Evolutionary conservation across 2,113 vertebrate species (phyloP).

Genomic region (Crotalus horridus): DNA sequence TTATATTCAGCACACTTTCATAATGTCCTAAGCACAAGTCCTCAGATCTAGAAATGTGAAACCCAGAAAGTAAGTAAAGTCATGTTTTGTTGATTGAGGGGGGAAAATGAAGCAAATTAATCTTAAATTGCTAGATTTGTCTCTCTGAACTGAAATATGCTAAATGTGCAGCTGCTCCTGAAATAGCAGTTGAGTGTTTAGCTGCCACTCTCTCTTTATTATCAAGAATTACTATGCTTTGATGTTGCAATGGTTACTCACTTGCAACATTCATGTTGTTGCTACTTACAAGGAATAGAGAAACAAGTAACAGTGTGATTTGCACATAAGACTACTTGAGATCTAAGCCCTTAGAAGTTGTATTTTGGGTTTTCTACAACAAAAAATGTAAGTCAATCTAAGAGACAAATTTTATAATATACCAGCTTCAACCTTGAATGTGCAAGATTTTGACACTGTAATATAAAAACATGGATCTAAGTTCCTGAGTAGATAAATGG

Average conservation of each 20-base stretch:
- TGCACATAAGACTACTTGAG: background rate
- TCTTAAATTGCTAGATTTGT: background rate
- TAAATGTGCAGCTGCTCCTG: background rate
- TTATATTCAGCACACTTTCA: background rate
- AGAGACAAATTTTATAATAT: slow-evolving; percentile 40
- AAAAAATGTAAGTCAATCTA: slow-evolving; percentile 2
- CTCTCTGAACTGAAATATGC: background rate
- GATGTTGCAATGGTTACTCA: background rate
- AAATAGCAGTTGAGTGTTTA: background rate
- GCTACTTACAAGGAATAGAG: background rate
- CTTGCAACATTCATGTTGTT: background rate
- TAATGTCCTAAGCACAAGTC: background rate
- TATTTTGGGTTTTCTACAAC: slow-evolving; percentile 7
- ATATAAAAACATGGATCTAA: background rate
- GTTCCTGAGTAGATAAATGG: background rate
- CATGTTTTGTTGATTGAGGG: background rate
- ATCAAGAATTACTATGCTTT: background rate
- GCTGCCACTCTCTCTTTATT: background rate
- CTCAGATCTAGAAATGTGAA: background rate
- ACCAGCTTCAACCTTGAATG: background rate
- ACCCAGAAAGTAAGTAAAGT: background rate
- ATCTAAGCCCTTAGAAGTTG: background rate
- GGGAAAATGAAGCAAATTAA: background rate
- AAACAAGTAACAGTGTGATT: background rate
- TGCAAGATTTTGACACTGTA: background rate